Percentiles rank a stretch among this genome's conserved stretches.
phyloP scores from a whole-genome alignment of 2,797 vertebrate genomes.

The Glyptemys insculpta region DNA sequence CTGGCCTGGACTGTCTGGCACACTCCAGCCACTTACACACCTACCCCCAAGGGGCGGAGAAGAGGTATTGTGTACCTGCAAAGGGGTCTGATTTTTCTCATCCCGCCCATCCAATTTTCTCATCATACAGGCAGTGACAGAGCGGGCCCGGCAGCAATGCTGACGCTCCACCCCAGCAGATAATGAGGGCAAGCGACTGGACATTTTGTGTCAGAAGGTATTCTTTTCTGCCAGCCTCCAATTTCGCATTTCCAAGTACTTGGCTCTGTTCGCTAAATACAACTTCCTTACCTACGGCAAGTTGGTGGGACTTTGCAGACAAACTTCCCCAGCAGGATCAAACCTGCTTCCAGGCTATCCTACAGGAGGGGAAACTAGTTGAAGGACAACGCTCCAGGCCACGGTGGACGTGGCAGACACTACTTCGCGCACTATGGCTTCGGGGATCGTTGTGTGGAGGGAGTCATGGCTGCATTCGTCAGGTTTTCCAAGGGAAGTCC shows the following conservation, averaged over 20 bases:
- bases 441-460: no score
- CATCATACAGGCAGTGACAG: background rate
- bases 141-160: background rate
- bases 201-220: background rate
- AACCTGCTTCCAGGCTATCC: background rate
- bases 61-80: background rate
- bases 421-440: background rate
- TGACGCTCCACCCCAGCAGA: background rate
- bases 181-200: background rate
- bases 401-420: background rate
- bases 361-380: background rate
- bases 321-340: background rate
- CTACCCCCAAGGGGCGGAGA: background rate
- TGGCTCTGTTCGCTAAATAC: background rate
- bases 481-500: background rate
- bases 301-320: background rate
- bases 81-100: background rate
- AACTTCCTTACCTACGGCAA: background rate
- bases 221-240: background rate
- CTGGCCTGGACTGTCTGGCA: no score
- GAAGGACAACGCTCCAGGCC: background rate
- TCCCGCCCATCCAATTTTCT: background rate
- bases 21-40: no score
- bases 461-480: background rate
- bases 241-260: background rate